A percentile compares a stretch with the other conserved stretches of the same genome.
phyloP scores from a whole-genome alignment of 2,113 vertebrate species.

The Zootoca vivipara region DNA sequence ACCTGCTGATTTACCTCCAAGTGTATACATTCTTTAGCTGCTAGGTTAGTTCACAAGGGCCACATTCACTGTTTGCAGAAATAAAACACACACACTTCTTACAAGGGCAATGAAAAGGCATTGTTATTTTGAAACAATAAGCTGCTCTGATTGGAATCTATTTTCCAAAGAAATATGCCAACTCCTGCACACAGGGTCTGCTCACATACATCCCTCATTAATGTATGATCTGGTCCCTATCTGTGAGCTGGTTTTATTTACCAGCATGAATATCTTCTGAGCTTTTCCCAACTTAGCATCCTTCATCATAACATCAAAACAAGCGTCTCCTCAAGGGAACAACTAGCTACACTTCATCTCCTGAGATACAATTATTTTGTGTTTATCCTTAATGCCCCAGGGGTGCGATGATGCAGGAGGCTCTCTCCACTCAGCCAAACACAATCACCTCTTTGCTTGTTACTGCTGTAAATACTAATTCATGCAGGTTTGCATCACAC shows the following conservation, averaged over 20 bases:
- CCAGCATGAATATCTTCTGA: conserved; percentile 2
- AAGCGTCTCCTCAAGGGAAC: conserved; percentile 66
- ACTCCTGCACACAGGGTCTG: conserved; percentile 12
- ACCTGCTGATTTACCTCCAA: conserved; percentile 6
- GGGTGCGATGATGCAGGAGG: conserved; percentile 39
- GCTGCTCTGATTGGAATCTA: not conserved
- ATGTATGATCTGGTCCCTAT: conserved; percentile 28
- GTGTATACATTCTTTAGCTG: conserved; percentile 24
- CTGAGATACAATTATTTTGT: conserved; percentile 82
- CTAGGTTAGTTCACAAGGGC: conserved; percentile 40
- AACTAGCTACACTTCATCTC: conserved; percentile 74
- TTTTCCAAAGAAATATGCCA: conserved; percentile 6
- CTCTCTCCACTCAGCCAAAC: conserved; percentile 11
- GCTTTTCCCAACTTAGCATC: conserved; percentile 36
- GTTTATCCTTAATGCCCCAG: conserved; percentile 50
- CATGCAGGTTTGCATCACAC: not conserved
- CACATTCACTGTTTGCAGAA: conserved; percentile 1
- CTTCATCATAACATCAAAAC: conserved; percentile 53
- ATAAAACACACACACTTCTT: not conserved
- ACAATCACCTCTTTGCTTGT: conserved; percentile 22
- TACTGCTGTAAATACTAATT: conserved; percentile 18
- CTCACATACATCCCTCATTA: conserved; percentile 21
- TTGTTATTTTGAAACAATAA: conserved; percentile 6
- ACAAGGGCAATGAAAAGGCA: not conserved
- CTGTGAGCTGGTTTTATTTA: conserved; percentile 32